Evolutionary conservation across 1,140 invertebrate genomes (phyloP), one percentile per base, ranked within the genome.

Genomic region (Heliconius hermathena): DNA sequence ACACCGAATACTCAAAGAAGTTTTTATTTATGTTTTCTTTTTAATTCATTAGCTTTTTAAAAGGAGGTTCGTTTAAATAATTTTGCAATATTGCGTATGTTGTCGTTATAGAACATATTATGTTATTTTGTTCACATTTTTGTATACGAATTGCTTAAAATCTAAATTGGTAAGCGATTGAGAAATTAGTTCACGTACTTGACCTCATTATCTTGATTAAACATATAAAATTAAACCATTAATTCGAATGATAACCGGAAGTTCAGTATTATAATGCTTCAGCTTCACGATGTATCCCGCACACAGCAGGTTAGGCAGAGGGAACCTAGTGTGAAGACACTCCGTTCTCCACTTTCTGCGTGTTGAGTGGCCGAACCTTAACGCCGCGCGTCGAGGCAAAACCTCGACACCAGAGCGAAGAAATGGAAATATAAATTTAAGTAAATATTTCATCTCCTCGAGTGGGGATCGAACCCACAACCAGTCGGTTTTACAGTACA

Each of bases 121-220:
- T 54, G 52, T 54, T 18, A n/a, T 54, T n/a, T 54, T 54, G 18
- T 54, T 54, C 8, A 18, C 8, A 54, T 54, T 54, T n/a, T 54
- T 54, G 52, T 54, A 54, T n/a, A 54, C 52, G 18, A 54, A n/a
- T 54, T 54, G 52, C 52, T n/a, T 54, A 54, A 54, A 54, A 54
- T 54, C 52, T 54, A 54, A 18, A 16, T 54, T 54, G 52, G 52
- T 20, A 54, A 54, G 20, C 20, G 52, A 54, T 54, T 54, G 52
- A 66, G 26, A 66, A 66, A 26, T 29, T 29, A 2, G 60, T 26
- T 66, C 60, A 29, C 13, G 4, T 29, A 66, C 60, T 66, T 66
- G 60, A 66, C 60, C 11, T 66, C 22, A 66, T 66, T 66, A 66
- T 66, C 60, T 26, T 26, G 4, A 66, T 29, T 66, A 26, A 5